Conservation (phyloP, 2,888 invertebrate species). For the Aporophyla lueneburgensis region DNA sequence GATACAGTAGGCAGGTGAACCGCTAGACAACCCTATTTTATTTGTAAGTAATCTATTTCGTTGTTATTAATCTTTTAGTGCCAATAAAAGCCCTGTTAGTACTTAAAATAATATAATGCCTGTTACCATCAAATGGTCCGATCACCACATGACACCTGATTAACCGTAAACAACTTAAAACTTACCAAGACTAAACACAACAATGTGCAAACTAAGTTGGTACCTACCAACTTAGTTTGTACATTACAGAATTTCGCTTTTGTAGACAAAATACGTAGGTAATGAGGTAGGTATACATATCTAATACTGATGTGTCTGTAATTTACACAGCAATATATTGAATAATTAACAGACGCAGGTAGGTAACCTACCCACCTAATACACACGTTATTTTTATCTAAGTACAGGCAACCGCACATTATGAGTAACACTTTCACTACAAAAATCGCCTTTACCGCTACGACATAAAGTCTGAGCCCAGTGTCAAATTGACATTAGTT, state of each 20-base stretch:
- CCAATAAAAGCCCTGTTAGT: background rate
- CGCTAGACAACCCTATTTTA: constrained; percentile 77
- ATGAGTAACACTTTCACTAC: background rate
- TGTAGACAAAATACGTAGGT: background rate
- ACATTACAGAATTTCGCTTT: constrained; percentile 15
- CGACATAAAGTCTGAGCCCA: background rate
- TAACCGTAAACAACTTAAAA: background rate
- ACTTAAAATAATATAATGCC: no score
- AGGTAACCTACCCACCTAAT: background rate
- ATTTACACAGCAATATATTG: background rate
- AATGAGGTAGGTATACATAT: background rate
- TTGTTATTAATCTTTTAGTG: background rate
- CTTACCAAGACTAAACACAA: background rate
- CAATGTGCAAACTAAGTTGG: constrained; percentile 4
- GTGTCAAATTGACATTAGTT: background rate
- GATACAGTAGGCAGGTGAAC: constrained; percentile 83
- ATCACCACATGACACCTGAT: background rate
- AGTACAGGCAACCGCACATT: background rate
- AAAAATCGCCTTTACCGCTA: background rate
- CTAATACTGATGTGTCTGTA: background rate
- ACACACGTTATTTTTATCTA: background rate
- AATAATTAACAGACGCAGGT: background rate
- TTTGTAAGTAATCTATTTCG: constrained; percentile 69
- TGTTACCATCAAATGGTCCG: background rate
- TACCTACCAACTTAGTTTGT: no score